Base-by-base conservation (phyloP, 2,888 invertebrate species). In the Plebejus argus region DNA sequence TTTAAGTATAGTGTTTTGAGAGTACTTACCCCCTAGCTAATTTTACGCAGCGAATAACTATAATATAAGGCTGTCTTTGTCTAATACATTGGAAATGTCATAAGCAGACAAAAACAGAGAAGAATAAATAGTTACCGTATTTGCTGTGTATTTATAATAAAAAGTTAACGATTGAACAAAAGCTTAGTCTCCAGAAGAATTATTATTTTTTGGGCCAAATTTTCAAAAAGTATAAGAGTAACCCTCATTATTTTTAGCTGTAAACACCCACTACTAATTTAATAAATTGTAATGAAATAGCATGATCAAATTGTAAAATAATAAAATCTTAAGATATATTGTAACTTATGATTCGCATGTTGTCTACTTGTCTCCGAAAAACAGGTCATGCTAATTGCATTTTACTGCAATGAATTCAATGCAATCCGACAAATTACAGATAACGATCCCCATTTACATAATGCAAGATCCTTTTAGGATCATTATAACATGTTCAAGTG, bases 391-490 rank as follows among this genome's bases (percentile, higher is more conserved):
- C 28, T 66, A 66, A 66, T 66, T 66, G 66, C 66, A 66, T 33
- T 66, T 66, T 66, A 66, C 28, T 66, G 28, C 66, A 33, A 66
- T 66, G 66, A 66, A 66, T 66, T 66, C 28, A 66, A 66, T 66
- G 66, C 66, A 39, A 71, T 71, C 71, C 39, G 71, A 71, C 70
- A 78, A 79, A 78, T 78, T 80, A 79, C 72, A 82, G 77, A 82
- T 81, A 88, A 91, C 88, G 90, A 90, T 89, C 85, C 83, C 83
- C 86, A 85, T 89, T 90, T 87, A 87, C 88, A 88, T 85, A 84
- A 86, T 84, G 88, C 88, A 87, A 88, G 88, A 86, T 83, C 85
- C 83, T 87, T 85, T 84, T 83, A 82, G 85, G 85, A 80, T 87
- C 86, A 87, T 88, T 87, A 91, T 91, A 90, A 85, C 84, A 84